These are phyloP conservation scores for Leptinotarsa texana DNA, from an alignment of 1,140 invertebrate genomes.

Conservation along the genomic window DNA sequence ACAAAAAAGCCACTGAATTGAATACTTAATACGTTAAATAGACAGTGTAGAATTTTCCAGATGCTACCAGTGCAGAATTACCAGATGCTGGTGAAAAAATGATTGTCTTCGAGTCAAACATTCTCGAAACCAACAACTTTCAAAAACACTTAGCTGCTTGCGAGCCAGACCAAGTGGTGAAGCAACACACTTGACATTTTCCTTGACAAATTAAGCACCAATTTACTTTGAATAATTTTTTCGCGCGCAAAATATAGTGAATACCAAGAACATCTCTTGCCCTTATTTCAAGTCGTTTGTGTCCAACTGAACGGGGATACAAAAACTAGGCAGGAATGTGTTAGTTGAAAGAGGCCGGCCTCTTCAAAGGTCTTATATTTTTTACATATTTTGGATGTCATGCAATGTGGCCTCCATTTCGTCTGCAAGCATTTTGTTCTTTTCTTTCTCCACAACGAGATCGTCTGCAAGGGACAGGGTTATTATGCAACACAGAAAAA, in stretches of 20 bases:
- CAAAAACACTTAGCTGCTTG: constrained; percentile 8
- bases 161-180: not conserved
- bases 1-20: too few species aligned
- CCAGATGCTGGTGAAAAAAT: too few species aligned
- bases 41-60: too few species aligned
- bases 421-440: constrained; percentile 94
- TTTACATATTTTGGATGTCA: constrained; percentile 99
- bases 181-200: constrained; percentile 10
- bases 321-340: constrained; percentile 28
- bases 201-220: constrained; percentile 22
- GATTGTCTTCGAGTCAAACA: too few species aligned
- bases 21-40: too few species aligned
- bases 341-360: constrained; percentile 23
- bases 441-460: constrained; percentile 90
- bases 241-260: not conserved
- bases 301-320: constrained; percentile 17
- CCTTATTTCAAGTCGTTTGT: constrained; percentile 14
- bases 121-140: not conserved
- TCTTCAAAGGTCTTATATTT: constrained; percentile 27
- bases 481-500: constrained; percentile 47
- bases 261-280: constrained; percentile 4
- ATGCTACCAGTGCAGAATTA: too few species aligned
- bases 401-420: constrained; percentile 99
- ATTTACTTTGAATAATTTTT: constrained; percentile 20
- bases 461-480: constrained; percentile 80